Conservation (phyloP, 2,797 vertebrate genomes). For the Parauchenoglanis ngamensis region DNA sequence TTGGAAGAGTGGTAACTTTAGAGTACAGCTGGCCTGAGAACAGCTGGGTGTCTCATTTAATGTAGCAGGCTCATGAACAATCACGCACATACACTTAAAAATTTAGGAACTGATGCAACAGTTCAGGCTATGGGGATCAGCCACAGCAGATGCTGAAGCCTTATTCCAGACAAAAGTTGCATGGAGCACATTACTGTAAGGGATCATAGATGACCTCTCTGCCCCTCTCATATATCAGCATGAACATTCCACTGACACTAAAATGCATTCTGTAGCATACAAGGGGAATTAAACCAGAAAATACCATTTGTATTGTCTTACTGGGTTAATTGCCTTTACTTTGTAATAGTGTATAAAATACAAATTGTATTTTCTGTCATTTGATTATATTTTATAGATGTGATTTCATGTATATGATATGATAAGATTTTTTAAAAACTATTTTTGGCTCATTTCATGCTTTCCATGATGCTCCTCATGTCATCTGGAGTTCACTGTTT, state of each 20-base stretch:
- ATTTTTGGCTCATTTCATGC: not conserved
- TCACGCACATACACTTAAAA: conserved; percentile 36
- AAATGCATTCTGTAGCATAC: not conserved
- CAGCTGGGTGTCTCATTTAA: conserved; percentile 26
- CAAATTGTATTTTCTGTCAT: no score
- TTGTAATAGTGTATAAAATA: no score
- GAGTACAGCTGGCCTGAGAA: conserved; percentile 47
- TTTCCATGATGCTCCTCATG: not conserved
- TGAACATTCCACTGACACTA: not conserved
- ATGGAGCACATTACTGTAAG: conserved; percentile 37
- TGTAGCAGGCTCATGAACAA: conserved; percentile 23
- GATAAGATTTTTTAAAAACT: not conserved
- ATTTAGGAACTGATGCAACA: conserved; percentile 46
- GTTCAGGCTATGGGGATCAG: conserved; percentile 30
- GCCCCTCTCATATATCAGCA: conserved; percentile 38
- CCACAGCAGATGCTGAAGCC: conserved; percentile 44
- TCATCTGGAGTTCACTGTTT: not conserved
- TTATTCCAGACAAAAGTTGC: conserved; percentile 43
- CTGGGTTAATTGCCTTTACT: no score
- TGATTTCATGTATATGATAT: not conserved
- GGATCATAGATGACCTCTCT: conserved; percentile 18
- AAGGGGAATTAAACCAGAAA: not conserved
- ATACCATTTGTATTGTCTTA: not conserved
- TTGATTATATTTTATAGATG: not conserved
- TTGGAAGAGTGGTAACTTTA: conserved; percentile 35